Percentiles rank a stretch among this genome's conserved stretches.
phyloP scores from a whole-genome alignment of 2,113 vertebrate species.

The Picathartes gymnocephalus region DNA sequence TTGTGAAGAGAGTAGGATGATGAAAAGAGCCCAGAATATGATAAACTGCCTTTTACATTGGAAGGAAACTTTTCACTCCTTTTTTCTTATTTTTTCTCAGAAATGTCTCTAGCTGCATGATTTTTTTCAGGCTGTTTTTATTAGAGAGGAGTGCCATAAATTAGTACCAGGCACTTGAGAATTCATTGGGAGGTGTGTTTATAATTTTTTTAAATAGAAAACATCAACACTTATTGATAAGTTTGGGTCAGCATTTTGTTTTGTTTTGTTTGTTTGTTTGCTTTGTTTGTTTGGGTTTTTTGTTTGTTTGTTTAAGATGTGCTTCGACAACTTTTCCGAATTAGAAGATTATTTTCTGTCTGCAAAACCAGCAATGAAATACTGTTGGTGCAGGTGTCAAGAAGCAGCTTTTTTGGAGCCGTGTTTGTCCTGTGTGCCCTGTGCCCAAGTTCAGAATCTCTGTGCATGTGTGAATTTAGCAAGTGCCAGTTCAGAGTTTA shows the following conservation, averaged over 20 bases:
- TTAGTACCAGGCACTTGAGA: background rate
- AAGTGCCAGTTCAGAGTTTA: background rate
- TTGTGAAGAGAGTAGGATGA: background rate
- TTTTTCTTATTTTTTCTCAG: background rate
- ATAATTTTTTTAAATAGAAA: background rate
- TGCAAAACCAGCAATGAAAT: background rate
- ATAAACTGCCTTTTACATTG: background rate
- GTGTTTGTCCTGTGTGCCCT: background rate
- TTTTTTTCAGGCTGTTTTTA: background rate
- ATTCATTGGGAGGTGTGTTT: background rate
- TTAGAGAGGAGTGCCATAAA: background rate
- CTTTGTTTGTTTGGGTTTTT: background rate
- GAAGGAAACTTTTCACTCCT: background rate
- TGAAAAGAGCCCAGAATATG: background rate
- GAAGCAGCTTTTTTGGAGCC: background rate
- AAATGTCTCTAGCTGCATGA: background rate
- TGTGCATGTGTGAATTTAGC: background rate
- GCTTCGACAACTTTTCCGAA: background rate
- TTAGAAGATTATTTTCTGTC: background rate
- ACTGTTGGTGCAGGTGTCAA: background rate
- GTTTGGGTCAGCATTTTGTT: background rate
- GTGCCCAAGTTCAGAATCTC: background rate
- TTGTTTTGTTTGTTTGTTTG: background rate
- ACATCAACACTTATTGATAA: background rate
- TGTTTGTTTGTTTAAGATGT: background rate